phyloP scores from a whole-genome alignment of 2,888 invertebrate genomes.

The Hoplodrina ambigua region DNA sequence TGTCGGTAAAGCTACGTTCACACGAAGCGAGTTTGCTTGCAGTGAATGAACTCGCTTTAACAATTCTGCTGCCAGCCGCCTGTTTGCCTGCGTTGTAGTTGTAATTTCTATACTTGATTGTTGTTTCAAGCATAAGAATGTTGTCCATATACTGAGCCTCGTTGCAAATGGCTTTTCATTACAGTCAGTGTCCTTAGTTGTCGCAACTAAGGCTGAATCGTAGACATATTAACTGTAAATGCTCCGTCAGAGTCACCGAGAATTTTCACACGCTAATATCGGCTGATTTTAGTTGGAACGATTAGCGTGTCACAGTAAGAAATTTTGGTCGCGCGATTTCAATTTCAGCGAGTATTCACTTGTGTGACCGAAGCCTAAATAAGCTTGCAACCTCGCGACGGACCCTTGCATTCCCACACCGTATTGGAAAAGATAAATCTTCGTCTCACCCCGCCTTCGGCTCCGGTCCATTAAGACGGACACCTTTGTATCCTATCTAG shows the following conservation, averaged over 20 bases:
- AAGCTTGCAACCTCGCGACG: conserved; percentile 59
- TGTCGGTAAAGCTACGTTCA: conserved; percentile 49
- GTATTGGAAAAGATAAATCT: conserved; percentile 88
- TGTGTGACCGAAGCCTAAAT: conserved; percentile 53
- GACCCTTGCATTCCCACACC: conserved; percentile 81
- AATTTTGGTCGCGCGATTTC: not conserved
- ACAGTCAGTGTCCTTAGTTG: not conserved
- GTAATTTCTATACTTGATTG: not conserved
- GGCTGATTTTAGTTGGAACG: not conserved
- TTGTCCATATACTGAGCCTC: not conserved
- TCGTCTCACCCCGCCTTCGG: conserved; percentile 78
- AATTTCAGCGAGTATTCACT: not conserved
- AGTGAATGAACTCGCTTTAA: not conserved
- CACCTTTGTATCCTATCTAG: conserved; percentile 52
- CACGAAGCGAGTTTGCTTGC: conserved; percentile 3
- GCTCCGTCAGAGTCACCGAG: no score
- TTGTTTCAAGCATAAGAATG: no score
- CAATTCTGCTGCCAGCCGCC: not conserved
- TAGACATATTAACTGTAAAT: no score
- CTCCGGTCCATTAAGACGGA: conserved; percentile 77
- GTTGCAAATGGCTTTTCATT: not conserved
- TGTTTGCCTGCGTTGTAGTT: not conserved
- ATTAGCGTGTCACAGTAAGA: not conserved
- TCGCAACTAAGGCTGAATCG: not conserved
- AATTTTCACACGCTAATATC: no score